Evolutionary conservation across 1,140 invertebrate species (phyloP).

Genomic region (Temnothorax nylanderi): DNA sequence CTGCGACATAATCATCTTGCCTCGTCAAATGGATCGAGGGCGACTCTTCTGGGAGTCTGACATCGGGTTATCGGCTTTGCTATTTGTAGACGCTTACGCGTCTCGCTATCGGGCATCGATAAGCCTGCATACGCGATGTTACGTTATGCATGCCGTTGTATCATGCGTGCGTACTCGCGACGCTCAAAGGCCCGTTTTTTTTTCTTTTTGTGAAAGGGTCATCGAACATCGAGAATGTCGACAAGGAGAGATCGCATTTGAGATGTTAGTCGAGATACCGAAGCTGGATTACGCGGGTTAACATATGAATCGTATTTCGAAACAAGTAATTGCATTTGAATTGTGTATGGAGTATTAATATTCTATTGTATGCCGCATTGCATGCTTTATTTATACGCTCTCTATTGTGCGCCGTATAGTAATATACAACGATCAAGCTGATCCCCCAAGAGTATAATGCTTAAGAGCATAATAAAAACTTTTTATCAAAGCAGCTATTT

Average conservation of each 20-base stretch:
- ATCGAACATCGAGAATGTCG: not conserved
- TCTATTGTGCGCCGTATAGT: not conserved
- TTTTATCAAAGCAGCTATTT: not conserved
- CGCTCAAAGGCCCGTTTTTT: not conserved
- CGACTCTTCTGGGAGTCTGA: slow-evolving; percentile 29
- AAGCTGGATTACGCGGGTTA: not conserved
- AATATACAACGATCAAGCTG: not conserved
- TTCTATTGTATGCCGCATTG: slow-evolving; percentile 5
- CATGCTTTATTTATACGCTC: not conserved
- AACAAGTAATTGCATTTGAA: slow-evolving; percentile 16
- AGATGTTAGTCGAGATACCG: not conserved
- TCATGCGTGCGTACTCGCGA: not conserved
- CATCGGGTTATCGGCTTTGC: slow-evolving; percentile 49
- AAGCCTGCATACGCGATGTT: slow-evolving; percentile 30
- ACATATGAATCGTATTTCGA: not conserved
- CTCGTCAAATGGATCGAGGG: slow-evolving; percentile 14
- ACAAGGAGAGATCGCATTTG: not conserved
- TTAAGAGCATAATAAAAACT: not conserved
- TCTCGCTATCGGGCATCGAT: slow-evolving; percentile 26
- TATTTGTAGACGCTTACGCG: slow-evolving; percentile 38
- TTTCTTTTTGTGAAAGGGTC: not conserved
- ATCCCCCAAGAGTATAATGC: not conserved
- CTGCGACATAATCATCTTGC: not conserved
- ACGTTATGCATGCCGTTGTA: slow-evolving; percentile 23
- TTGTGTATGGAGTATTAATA: slow-evolving; percentile 19